Evolutionary conservation across 2,113 vertebrate species (phyloP).

Genomic region (Dromiciops gliroides): DNA sequence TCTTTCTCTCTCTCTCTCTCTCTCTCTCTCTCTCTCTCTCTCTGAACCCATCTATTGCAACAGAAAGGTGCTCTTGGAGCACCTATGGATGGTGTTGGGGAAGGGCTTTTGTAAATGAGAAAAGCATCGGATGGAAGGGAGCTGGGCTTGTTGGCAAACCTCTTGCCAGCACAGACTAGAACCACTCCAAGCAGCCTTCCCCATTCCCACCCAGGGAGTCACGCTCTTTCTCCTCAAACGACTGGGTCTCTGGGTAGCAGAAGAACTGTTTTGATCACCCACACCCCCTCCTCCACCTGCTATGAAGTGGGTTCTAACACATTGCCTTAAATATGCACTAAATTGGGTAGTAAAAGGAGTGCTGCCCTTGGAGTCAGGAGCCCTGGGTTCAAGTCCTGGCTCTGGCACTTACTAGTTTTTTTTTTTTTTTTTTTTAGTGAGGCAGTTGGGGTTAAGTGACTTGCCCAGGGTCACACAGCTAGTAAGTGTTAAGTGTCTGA

Average conservation of each 20-base stretch:
- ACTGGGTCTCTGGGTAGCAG: background rate
- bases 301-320: background rate
- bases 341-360: background rate
- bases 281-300: no score
- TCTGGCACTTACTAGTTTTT: background rate
- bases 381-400: background rate
- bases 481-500: no score
- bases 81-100: background rate
- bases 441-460: no score
- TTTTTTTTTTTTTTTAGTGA: no score
- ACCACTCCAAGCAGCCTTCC: background rate
- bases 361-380: background rate
- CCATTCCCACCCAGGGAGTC: background rate
- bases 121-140: background rate
- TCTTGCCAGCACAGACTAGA: background rate
- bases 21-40: background rate
- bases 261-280: background rate
- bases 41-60: background rate
- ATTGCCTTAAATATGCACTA: background rate
- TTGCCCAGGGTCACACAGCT: no score
- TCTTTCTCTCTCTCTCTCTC: no score
- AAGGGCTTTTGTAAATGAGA: background rate
- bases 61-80: background rate
- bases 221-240: background rate
- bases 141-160: background rate